Evolutionary conservation across 64 coral and sea anemone species (phyloP), one percentile per base, ranked within the genome.

Genomic region (Actinia tenebrosa): DNA sequence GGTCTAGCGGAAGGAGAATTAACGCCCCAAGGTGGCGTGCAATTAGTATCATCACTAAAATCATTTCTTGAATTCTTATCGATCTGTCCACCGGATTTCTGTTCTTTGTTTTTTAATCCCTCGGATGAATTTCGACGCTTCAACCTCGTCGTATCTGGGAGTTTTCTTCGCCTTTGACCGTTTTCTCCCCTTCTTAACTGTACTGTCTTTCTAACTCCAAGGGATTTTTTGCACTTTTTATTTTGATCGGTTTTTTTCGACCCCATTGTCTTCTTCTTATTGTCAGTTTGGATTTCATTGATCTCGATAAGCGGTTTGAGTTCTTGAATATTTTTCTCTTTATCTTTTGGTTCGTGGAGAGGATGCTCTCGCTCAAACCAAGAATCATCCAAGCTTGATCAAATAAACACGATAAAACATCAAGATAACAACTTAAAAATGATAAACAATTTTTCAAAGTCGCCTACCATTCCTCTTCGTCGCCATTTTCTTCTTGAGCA

Each of bases 291-390:
- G 17, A 7, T 45, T 85, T 85, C 83, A 56, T 85, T 63, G 17
- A 85, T 17, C 16, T 85, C 60, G 23, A 85, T 85, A 30, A 85
- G 83, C 4, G 83, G 83, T 85, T 85, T 85, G 19, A 60, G 83
- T 61, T 58, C 52, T 64, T 62, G 22, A 7, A 30, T 9, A 14
- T 44, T 58, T 53, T 64, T 27, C 4, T 61, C 83, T 62, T 58
- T 58, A 16, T 85, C 60, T 42, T 58, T 85, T 26, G 83, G 83
- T 27, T 85, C 83, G 18, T 85, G 83, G 17, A 85, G 56, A 2
- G 83, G 83, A 64, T 85, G 83, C 4, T 85, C 83, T 85, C 83
- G 16, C 30, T 61, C 83, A 85, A 85, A 85, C 83, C 83, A 85
- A 64, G 83, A 85, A 85, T 64, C 60, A 45, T 85, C 60, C 60